Conservation (phyloP, 2,113 vertebrate species). For the Corynorhinus townsendii region DNA sequence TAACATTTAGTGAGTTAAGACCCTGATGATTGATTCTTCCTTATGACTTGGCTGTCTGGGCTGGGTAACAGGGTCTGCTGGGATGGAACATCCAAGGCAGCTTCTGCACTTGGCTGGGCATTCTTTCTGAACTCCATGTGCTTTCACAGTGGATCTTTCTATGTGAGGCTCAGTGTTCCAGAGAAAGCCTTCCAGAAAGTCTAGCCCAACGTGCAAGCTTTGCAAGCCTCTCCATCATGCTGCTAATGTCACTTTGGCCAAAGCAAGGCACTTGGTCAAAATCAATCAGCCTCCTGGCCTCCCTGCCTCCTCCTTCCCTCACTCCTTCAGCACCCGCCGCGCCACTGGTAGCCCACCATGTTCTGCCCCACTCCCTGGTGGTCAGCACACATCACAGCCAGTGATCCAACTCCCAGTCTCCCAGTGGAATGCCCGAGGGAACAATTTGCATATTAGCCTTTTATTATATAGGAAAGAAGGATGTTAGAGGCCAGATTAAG, state of each 20-base stretch:
- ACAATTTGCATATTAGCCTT: too few relatives aligned
- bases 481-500: too few relatives aligned
- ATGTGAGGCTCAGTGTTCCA: too few relatives aligned
- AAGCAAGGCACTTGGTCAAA: not conserved
- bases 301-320: too few relatives aligned
- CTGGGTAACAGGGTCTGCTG: rapidly evolving
- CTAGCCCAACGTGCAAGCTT: rapidly evolving
- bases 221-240: not conserved
- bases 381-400: too few relatives aligned
- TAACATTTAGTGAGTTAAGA: not conserved
- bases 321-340: too few relatives aligned
- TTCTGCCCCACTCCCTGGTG: too few relatives aligned
- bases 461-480: too few relatives aligned
- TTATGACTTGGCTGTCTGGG: not conserved
- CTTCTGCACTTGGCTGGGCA: not conserved
- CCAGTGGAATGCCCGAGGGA: too few relatives aligned
- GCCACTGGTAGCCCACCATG: too few relatives aligned
- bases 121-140: not conserved
- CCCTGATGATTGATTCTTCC: not conserved
- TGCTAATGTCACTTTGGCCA: not conserved
- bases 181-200: not conserved
- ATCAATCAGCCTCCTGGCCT: too few relatives aligned
- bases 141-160: not conserved
- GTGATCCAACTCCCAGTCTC: too few relatives aligned
- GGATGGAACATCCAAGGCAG: not conserved